Percentiles rank a stretch among this genome's conserved stretches.
phyloP scores from a whole-genome alignment of 2,888 invertebrate genomes.

The Azorinus chamasolen region DNA sequence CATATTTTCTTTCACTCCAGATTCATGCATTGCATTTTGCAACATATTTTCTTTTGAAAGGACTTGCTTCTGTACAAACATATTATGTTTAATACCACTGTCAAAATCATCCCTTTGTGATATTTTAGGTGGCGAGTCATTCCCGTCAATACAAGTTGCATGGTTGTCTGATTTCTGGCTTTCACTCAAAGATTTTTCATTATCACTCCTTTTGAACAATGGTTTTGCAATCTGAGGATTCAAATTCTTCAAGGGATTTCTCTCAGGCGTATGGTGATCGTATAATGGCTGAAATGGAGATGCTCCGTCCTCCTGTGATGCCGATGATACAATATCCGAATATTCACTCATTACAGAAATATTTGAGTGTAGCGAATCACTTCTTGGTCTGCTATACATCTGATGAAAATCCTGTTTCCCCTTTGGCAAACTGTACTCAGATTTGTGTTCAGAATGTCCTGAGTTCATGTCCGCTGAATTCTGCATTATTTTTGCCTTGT shows the following conservation, averaged over 20 bases:
- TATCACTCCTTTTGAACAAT: slow-evolving; percentile 35
- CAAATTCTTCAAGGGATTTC: slow-evolving; percentile 23
- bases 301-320: slow-evolving; percentile 21
- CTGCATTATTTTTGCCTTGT: slow-evolving; percentile 17
- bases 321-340: slow-evolving; percentile 9
- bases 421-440: slow-evolving; percentile 6
- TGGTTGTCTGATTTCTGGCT: too few relatives aligned
- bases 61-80: not conserved
- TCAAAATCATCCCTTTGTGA: too few relatives aligned
- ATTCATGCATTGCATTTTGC: not conserved
- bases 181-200: not conserved
- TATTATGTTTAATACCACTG: not conserved
- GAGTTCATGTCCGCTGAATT: not conserved
- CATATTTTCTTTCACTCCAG: not conserved
- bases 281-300: slow-evolving; percentile 27
- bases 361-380: slow-evolving; percentile 42
- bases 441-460: slow-evolving; percentile 1
- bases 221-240: slow-evolving; percentile 50
- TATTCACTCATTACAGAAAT: slow-evolving; percentile 25
- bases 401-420: slow-evolving; percentile 1
- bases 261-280: slow-evolving; percentile 52
- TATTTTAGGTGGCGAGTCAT: too few relatives aligned
- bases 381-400: slow-evolving; percentile 20
- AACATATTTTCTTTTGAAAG: not conserved
- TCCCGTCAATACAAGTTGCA: too few relatives aligned